A percentile compares a stretch with the other conserved stretches of the same genome.
Evolutionary conservation across 2,888 invertebrate genomes (phyloP).

Genomic region (Sepioteuthis lessoniana): DNA sequence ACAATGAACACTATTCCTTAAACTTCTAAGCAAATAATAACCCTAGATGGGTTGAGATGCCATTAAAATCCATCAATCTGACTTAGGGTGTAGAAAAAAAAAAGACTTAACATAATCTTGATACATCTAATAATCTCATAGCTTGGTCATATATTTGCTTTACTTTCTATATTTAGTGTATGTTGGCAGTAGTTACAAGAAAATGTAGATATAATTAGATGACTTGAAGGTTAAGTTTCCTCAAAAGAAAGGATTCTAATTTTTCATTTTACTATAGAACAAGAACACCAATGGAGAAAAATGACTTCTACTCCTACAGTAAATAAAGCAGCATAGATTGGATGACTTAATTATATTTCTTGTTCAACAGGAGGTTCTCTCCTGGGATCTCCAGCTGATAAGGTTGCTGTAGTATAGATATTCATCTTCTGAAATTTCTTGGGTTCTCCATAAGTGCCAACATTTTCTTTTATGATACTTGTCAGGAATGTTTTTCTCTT

Average conservation of each 20-base stretch:
- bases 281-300: neutral
- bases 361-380: neutral
- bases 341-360: neutral
- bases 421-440: neutral
- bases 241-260: neutral
- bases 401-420: neutral
- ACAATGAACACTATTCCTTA: no score
- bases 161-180: no score
- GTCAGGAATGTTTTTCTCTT: neutral
- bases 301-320: neutral
- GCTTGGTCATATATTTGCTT: no score
- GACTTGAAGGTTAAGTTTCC: neutral
- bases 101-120: no score
- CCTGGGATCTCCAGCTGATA: neutral
- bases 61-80: no score
- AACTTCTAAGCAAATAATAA: no score
- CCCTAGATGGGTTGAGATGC: no score
- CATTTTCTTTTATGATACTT: neutral
- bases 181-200: no score
- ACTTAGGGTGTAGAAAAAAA: no score
- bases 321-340: neutral
- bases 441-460: neutral
- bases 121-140: no score
- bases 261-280: neutral
- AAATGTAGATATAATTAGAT: no score